These are phyloP conservation scores for Masnerella sp. DNA, from an alignment of 2,888 invertebrate species.

Conservation along the genomic window DNA sequence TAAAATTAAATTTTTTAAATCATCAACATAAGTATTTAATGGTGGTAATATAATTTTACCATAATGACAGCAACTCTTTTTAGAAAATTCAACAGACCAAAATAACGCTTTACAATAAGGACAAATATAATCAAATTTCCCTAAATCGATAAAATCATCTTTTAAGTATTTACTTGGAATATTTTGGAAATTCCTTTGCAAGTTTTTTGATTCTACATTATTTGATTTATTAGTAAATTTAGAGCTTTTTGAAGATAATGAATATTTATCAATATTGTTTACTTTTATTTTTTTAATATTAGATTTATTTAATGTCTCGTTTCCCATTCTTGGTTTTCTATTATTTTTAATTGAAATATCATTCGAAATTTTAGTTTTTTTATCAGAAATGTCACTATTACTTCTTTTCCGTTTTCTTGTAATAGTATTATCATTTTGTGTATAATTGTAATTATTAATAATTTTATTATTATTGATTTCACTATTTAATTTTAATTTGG, in stretches of 20 bases:
- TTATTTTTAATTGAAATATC: no score
- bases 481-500: not conserved
- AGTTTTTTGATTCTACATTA: not conserved
- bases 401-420: no score
- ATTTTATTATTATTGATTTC: not conserved
- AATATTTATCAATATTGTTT: no score
- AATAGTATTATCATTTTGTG: no score
- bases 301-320: no score
- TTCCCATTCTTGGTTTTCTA: no score
- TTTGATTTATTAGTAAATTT: not conserved
- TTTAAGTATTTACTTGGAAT: not conserved
- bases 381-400: no score
- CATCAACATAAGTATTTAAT: not conserved
- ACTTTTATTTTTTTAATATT: no score
- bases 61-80: no score
- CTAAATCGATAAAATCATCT: not conserved
- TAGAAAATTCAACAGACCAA: slow-evolving; percentile 1
- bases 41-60: slow-evolving; percentile 3
- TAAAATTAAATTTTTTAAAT: slow-evolving; percentile 8
- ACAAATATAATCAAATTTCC: slow-evolving; percentile 1
- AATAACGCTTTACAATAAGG: slow-evolving; percentile 7
- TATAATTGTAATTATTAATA: not conserved
- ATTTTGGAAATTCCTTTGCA: not conserved
- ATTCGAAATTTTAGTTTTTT: no score
- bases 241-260: no score